phyloP scores from a whole-genome alignment of 2,888 invertebrate species.

The Cryptosula pallasiana region DNA sequence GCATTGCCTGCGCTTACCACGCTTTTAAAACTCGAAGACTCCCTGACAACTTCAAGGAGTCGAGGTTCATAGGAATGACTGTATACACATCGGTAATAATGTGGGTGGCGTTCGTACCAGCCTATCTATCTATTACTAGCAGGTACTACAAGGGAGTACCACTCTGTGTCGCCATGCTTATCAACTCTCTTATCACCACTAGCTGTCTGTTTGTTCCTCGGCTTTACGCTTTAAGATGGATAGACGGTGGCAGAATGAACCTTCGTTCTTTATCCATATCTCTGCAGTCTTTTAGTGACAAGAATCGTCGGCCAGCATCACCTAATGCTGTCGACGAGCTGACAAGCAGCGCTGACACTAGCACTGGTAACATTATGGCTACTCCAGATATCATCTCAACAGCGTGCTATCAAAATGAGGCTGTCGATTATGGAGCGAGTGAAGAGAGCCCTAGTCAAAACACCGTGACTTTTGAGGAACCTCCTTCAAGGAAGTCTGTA shows the following conservation, averaged over 20 bases:
- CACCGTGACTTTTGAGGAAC: neutral
- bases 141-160: constrained; percentile 31
- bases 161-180: constrained; percentile 32
- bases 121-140: constrained; percentile 34
- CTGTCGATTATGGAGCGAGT: neutral
- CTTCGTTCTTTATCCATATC: constrained; percentile 14
- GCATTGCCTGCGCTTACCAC: constrained; percentile 35
- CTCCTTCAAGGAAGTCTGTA: neutral
- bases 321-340: neutral
- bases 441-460: neutral
- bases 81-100: constrained; percentile 40
- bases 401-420: neutral
- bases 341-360: neutral
- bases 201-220: constrained; percentile 34
- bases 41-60: constrained; percentile 40
- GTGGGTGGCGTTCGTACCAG: constrained; percentile 39
- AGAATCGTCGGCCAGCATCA: neutral
- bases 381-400: neutral
- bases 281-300: constrained; percentile 1
- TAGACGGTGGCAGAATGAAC: constrained; percentile 22
- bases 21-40: constrained; percentile 35
- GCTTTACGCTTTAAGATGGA: constrained; percentile 32
- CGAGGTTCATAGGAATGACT: constrained; percentile 38
- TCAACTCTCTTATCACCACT: constrained; percentile 34
- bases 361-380: neutral